Conservation (phyloP, 1,140 invertebrate genomes). For the Sipha flava region DNA sequence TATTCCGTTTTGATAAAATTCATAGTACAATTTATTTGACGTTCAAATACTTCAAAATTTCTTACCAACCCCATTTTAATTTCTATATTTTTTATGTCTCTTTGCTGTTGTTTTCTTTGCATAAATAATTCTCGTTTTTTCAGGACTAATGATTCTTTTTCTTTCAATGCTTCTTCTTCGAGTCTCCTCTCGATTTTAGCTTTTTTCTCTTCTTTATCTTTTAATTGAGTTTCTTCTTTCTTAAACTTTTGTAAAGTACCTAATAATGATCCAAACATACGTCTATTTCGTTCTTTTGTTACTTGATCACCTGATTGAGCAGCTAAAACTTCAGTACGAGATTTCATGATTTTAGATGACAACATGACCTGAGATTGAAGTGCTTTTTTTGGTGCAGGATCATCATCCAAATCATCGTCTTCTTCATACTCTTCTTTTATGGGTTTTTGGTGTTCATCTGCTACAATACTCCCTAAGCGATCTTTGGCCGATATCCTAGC, state of each 20-base stretch:
- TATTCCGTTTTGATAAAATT: slow-evolving; percentile 82
- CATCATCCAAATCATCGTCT: slow-evolving; percentile 9
- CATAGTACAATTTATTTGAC: slow-evolving; percentile 61
- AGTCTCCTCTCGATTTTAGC: slow-evolving; percentile 87
- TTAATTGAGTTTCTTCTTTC: slow-evolving; percentile 83
- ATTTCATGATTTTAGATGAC: slow-evolving; percentile 56
- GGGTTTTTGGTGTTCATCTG: neutral
- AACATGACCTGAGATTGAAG: slow-evolving; percentile 40
- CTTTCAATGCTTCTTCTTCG: slow-evolving; percentile 78
- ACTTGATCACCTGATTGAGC: slow-evolving; percentile 76
- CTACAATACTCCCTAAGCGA: slow-evolving; percentile 15
- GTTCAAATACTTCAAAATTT: slow-evolving; percentile 82
- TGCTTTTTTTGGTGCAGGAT: neutral
- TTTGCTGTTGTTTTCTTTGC: slow-evolving; percentile 75
- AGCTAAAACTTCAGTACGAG: slow-evolving; percentile 66
- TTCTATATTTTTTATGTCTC: slow-evolving; percentile 81
- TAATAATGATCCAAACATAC: slow-evolving; percentile 90
- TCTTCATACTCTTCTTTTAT: neutral
- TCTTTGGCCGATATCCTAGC: slow-evolving; percentile 19
- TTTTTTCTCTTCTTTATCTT: slow-evolving; percentile 69
- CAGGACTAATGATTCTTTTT: slow-evolving; percentile 74
- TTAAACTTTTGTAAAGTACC: slow-evolving; percentile 92
- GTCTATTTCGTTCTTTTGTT: slow-evolving; percentile 72
- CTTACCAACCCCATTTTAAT: slow-evolving; percentile 78
- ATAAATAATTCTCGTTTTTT: slow-evolving; percentile 78